Evolutionary conservation across 2,888 invertebrate species (phyloP), one percentile per base, ranked within the genome.

Genomic region (Tiliacea citrago): DNA sequence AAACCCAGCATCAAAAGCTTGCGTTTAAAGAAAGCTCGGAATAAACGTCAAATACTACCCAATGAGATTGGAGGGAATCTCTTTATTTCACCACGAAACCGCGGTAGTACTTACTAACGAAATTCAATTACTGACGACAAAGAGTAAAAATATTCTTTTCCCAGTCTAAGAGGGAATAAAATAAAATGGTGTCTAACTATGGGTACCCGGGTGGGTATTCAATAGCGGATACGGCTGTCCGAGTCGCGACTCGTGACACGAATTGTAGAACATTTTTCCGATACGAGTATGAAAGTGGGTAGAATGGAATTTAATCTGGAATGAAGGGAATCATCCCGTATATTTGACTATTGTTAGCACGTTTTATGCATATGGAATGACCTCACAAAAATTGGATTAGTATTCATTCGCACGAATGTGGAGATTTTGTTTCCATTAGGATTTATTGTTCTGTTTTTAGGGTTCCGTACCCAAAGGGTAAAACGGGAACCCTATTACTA

Each of bases 41-140:
- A 76, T 81, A 79, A 86, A 75, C 67, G 71, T 82, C 77, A 85
- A 86, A 85, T 85, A 76, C 71, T 72, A 49, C 61, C 49, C 53
- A 73, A 81, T 70, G 74, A 79, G 79, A 81, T 88, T 83, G 74
- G 10, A 77, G 68, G 24, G 75, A 86, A 88, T 83, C 77, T 75
- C 80, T 85, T 87, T 87, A 86, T 79, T 85, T 83, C 76, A 77
- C 83, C 88, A 81, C 90, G 67, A 88, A 88, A 88, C 87, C 85
- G 78, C 84, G 82, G 87, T 79, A 90, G 90, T 90, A 89, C 89
- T 88, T 90, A 89, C 90, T 87, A 91, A 91, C 89, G 87, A 92
- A 92, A 93, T 93, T 92, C 93, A 93, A 93, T 93, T 93, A 93
- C 91, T 83, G 86, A 86, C 88, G 90, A 92, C 93, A 93, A 92